Evolutionary conservation across 2,113 vertebrate species (phyloP), one percentile per base, ranked within the genome.

Genomic region (Pheucticus melanocephalus): DNA sequence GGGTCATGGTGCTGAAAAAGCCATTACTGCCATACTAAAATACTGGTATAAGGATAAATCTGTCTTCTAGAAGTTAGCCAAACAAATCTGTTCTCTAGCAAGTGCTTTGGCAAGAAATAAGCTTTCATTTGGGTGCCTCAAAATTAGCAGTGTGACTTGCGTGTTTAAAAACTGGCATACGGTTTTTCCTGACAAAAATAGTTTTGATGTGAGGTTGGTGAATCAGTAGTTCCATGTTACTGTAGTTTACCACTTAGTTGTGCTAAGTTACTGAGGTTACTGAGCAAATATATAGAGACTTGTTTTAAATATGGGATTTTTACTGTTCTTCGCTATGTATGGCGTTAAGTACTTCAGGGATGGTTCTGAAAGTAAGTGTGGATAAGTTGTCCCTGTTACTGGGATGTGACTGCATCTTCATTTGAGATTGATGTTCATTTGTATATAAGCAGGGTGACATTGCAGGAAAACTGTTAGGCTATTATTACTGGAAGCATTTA

Each of bases 41-140:
- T 83, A 69, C 56, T 78, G 44, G 25, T 95, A 64, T 73, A 83
- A 84, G 79, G 60, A 51, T 94, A 93, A 93, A 90, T 88, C 88
- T 96, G 90, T 94, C 85, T 91, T 91, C 71, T 54, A 80, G 61
- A 96, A 96, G 92, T 93, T 96, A 96, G 79, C 88, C 90, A 94
- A 94, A 94, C 82, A 95, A 95, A 97, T 94, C 85, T 92, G 90
- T 94, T 94, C 72, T 75, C 56, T 78, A 92, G 51, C 79, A 92
- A 96, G 87, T 88, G 75, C 75, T 80, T 92, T 95, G 90, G 90
- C 94, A 96, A 96, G 92, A 95, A 93, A 56, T 18, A 63, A 90
- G 76, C 76, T 92, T 95, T 92, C 71, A 88, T 93, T 95, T 96
- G 90, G 60, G 76, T 94, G 84, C 54, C 40, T 95, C 66, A 86